These are phyloP conservation scores for Sebastes vulpes DNA, from an alignment of 2,797 vertebrate genomes.

Conservation along the genomic window DNA sequence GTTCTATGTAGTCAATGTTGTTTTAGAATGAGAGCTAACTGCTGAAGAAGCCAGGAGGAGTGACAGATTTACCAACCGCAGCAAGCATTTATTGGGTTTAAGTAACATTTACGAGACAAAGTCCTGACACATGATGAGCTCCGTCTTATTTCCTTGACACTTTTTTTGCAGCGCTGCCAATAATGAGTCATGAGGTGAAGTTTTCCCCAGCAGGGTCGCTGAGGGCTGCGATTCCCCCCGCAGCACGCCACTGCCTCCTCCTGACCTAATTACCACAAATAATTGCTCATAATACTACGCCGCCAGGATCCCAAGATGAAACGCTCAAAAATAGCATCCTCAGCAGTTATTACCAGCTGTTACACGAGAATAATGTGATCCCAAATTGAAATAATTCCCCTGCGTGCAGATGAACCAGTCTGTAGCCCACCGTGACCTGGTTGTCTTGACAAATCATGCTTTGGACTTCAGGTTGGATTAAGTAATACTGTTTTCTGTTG, in stretches of 20 bases:
- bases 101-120: conserved; percentile 17
- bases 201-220: conserved; percentile 48
- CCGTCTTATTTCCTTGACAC: not conserved
- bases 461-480: not conserved
- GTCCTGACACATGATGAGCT: conserved; percentile 29
- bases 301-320: conserved; percentile 17
- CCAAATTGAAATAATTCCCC: not conserved
- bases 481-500: not conserved
- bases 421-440: not conserved
- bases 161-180: conserved; percentile 13
- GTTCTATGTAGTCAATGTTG: not conserved
- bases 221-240: conserved; percentile 47
- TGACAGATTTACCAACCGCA: conserved; percentile 5
- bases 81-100: conserved; percentile 26
- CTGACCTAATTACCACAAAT: conserved; percentile 67
- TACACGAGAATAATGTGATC: not conserved
- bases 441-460: no score
- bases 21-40: not conserved
- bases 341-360: conserved; percentile 54
- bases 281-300: conserved; percentile 50
- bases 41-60: not conserved
- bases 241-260: conserved; percentile 50
- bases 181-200: conserved; percentile 36
- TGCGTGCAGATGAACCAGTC: not conserved
- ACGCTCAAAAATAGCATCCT: conserved; percentile 36